Evolutionary conservation across 2,888 invertebrate species (phyloP).

Genomic region (Zygaena filipendulae): DNA sequence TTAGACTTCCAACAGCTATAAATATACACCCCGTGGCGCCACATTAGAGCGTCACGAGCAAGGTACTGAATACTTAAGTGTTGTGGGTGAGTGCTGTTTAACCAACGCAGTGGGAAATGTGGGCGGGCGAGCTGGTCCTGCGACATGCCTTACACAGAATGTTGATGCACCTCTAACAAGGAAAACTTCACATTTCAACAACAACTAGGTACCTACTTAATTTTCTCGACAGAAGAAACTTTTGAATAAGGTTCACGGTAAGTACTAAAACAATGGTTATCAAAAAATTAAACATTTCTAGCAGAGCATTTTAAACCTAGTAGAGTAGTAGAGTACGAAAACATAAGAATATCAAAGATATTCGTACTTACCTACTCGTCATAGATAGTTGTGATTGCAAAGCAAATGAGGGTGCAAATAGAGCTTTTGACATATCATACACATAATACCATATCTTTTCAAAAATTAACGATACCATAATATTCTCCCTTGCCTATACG

Average conservation of each 20-base stretch:
- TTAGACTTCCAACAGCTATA: constrained; percentile 17
- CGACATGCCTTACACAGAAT: constrained; percentile 58
- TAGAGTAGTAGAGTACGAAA: constrained; percentile 1
- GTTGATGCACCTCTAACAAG: constrained; percentile 40
- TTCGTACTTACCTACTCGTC: too few species aligned
- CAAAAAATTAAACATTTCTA: too few species aligned
- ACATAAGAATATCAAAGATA: constrained; percentile 21
- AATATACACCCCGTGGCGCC: constrained; percentile 31
- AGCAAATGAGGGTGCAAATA: too few species aligned
- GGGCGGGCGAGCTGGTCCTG: constrained; percentile 36
- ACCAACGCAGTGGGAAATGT: constrained; percentile 32
- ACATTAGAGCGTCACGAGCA: constrained; percentile 29
- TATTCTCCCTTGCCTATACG: too few species aligned
- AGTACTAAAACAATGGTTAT: too few species aligned
- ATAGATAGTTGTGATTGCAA: too few species aligned
- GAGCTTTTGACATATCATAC: too few species aligned
- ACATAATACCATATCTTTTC: too few species aligned
- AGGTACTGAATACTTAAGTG: constrained; percentile 32
- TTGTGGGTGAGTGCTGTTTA: constrained; percentile 29
- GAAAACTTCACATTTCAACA: constrained; percentile 14
- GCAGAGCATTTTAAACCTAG: background rate
- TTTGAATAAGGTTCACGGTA: too few species aligned
- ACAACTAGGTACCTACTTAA: too few species aligned
- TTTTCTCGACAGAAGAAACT: too few species aligned
- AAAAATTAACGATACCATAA: too few species aligned